Percentiles rank a stretch among this genome's conserved stretches.
phyloP scores from a whole-genome alignment of 2,888 invertebrate species.

The Ectemnius continuus region DNA sequence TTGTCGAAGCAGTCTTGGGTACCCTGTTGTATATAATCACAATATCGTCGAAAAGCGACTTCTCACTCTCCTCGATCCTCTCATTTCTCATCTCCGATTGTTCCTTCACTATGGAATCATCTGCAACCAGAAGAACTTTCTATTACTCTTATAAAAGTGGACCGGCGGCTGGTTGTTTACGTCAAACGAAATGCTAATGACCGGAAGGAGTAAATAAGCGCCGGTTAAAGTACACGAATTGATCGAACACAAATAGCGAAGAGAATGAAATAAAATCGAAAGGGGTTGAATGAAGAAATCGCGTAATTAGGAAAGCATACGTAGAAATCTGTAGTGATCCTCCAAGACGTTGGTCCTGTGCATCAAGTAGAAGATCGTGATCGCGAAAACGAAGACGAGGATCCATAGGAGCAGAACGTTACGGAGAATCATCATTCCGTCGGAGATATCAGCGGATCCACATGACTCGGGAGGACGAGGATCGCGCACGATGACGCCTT shows the following conservation, averaged over 20 bases:
- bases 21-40: conserved; percentile 97
- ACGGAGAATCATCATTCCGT: conserved; percentile 68
- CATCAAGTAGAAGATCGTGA: conserved; percentile 76
- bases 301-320: conserved; percentile 63
- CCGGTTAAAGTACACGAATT: neutral
- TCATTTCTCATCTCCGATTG: conserved; percentile 49
- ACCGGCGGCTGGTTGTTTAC: too few species aligned
- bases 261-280: too few species aligned
- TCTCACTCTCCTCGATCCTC: conserved; percentile 49
- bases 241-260: too few species aligned
- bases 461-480: neutral
- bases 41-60: conserved; percentile 80
- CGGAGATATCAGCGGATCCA: neutral
- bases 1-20: conserved; percentile 98
- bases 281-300: too few species aligned
- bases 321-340: conserved; percentile 73
- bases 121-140: conserved; percentile 66
- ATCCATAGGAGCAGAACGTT: conserved; percentile 72
- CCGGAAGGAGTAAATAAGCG: too few species aligned
- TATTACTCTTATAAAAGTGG: neutral
- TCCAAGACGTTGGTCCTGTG: conserved; percentile 74
- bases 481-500: neutral
- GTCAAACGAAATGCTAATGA: conserved; percentile 45
- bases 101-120: conserved; percentile 68
- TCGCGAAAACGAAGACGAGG: conserved; percentile 67